phyloP scores from a whole-genome alignment of 2,797 vertebrate genomes.

The Rhinichthys osculus region DNA sequence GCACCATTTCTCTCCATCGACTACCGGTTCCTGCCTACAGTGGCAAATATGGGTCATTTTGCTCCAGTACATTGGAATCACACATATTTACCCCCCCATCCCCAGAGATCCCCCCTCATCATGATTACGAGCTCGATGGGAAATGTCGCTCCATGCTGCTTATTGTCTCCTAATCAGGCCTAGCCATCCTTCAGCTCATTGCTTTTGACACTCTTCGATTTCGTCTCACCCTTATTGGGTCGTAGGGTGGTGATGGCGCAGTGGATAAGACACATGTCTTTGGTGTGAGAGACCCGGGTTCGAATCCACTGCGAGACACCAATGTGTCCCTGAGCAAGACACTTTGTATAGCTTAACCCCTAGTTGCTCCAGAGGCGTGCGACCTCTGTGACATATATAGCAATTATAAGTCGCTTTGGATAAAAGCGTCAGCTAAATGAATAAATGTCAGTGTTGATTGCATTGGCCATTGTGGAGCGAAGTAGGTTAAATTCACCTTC shows the following conservation, averaged over 20 bases:
- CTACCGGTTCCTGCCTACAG: not conserved
- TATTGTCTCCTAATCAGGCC: conserved; percentile 11
- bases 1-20: conserved; percentile 15
- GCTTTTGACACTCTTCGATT: not conserved
- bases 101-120: not conserved
- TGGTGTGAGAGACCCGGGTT: too few species aligned
- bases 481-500: not conserved
- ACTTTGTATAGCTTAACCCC: too few species aligned
- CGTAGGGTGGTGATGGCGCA: too few species aligned
- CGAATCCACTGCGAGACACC: too few species aligned
- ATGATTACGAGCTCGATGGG: not conserved
- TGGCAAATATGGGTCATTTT: conserved; percentile 24
- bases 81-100: not conserved
- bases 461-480: not conserved
- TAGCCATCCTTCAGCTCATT: not conserved
- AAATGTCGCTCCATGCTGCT: not conserved
- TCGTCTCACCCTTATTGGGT: not conserved
- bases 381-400: too few species aligned
- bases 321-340: too few species aligned
- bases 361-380: too few species aligned
- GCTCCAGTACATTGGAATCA: conserved; percentile 4
- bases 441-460: not conserved
- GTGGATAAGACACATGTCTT: too few species aligned
- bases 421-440: too few species aligned
- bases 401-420: too few species aligned